Base-by-base conservation (phyloP, 2,113 vertebrate species). In the Odocoileus hemionus region DNA sequence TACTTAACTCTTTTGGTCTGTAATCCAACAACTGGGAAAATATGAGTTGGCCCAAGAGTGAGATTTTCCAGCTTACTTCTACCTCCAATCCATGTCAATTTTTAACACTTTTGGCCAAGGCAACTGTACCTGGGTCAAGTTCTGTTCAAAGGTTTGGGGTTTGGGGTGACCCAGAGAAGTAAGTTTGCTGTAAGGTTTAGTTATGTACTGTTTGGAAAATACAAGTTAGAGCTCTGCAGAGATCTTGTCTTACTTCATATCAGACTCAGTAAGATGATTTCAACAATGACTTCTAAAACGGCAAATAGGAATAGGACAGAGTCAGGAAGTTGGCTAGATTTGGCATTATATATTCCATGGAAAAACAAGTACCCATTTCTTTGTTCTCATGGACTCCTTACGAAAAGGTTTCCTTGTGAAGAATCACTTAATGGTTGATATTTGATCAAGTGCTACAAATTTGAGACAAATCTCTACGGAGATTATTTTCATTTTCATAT, bases 281-380 rank as follows among this genome's bases (percentile, higher is more conserved):
- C 16, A 82, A 70, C 14, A 55, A 21, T 67, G 55, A 57, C 36
- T 96, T 80, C 60, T 82, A 79, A 95, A 50, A 78, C 8, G 36
- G 25, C 82, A 70, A 50, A 23, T 39, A 61, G 80, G 50, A 12
- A 0, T 78, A 50, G n/a, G 19, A 25, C 25, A 54, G 39, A 67
- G 19, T 36, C 0, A 2, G 82, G 58, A 92, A 91, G 80, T 54
- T 52, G 23, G 43, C 39, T 96, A 89, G 61, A 95, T 61, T 93
- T 90, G 70, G 28, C 33, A 58, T 88, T 96, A 47, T 7, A 2
- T 84, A 26, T 89, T 91, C 43, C 26, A 50, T n/a, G 39, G 57
- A 64, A 93, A 89, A 91, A 76, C 54, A 95, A 97, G 86, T 70
- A 94, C 5, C 47, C 14, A 86, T 89, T 93, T 93, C 55, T 97